These are phyloP conservation scores for Physeter macrocephalus DNA, from an alignment of 2,113 vertebrate genomes.

Conservation along the genomic window DNA sequence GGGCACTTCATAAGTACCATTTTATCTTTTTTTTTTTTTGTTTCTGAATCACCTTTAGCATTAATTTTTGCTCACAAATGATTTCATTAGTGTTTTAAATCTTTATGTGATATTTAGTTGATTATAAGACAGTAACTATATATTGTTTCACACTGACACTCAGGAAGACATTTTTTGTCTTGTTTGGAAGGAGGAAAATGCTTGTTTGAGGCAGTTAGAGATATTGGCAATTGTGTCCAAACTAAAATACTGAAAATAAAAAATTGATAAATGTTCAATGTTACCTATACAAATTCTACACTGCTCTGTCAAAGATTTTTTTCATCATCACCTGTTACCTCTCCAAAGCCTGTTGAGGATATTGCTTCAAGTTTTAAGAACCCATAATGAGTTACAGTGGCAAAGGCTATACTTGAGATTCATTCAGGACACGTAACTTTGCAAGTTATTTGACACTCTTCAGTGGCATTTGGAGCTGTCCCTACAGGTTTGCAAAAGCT, in stretches of 20 bases:
- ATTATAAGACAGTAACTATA: neutral
- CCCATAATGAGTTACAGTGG: neutral
- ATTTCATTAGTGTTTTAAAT: neutral
- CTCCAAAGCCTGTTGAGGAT: neutral
- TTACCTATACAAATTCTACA: neutral
- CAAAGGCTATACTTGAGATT: neutral
- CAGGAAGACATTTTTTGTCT: neutral
- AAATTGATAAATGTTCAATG: neutral
- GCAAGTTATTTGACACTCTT: neutral
- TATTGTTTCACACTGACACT: neutral
- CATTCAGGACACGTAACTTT: neutral
- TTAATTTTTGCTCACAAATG: neutral
- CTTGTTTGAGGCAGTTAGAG: neutral
- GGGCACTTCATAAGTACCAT: neutral
- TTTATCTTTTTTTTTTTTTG: neutral
- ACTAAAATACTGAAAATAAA: neutral
- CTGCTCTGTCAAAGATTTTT: neutral
- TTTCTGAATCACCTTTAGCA: neutral
- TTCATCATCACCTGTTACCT: neutral
- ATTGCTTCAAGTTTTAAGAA: neutral
- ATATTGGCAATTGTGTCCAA: neutral
- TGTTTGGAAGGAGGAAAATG: neutral
- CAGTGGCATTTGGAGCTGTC: neutral
- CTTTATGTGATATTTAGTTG: neutral
- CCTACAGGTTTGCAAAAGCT: neutral